These are phyloP conservation scores for Heterodera carotae DNA, from an alignment of 1,140 invertebrate genomes.

Conservation along the genomic window DNA sequence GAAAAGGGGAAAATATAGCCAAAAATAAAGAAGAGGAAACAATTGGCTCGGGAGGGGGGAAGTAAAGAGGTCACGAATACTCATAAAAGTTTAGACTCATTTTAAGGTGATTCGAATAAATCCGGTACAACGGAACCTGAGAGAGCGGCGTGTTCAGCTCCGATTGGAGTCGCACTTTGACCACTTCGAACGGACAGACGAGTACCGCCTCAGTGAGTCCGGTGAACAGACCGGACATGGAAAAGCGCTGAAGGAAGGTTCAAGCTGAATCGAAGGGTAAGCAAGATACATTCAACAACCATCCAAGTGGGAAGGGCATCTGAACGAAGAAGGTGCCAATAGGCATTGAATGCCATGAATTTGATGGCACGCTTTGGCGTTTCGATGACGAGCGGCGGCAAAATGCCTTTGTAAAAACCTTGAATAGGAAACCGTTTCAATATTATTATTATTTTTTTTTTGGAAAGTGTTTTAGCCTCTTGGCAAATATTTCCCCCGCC, in stretches of 20 bases:
- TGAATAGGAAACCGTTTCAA: neutral
- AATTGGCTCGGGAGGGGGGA: no score
- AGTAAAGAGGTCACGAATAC: no score
- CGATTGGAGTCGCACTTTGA: slow-evolving; percentile 78
- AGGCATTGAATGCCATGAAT: slow-evolving; percentile 89
- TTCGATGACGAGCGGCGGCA: slow-evolving; percentile 86
- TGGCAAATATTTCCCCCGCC: no score
- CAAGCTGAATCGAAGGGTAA: neutral
- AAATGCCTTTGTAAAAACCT: slow-evolving; percentile 74
- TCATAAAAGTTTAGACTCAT: no score
- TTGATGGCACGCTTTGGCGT: slow-evolving; percentile 90
- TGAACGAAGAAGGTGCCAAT: slow-evolving; percentile 67
- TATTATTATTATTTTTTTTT: no score
- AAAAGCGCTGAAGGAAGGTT: slow-evolving; percentile 74
- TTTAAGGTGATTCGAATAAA: no score
- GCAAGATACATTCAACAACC: slow-evolving; percentile 33
- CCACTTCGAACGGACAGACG: slow-evolving; percentile 90
- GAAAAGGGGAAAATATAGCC: no score
- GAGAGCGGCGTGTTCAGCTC: slow-evolving; percentile 39
- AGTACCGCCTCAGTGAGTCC: slow-evolving; percentile 85
- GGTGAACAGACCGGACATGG: slow-evolving; percentile 80
- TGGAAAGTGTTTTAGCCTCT: no score
- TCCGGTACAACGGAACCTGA: slow-evolving; percentile 19
- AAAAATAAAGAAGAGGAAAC: no score
- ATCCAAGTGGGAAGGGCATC: slow-evolving; percentile 73